These are phyloP conservation scores for Pseudomyrmex cubaensis DNA, from an alignment of 1,140 invertebrate species.

Conservation along the genomic window DNA sequence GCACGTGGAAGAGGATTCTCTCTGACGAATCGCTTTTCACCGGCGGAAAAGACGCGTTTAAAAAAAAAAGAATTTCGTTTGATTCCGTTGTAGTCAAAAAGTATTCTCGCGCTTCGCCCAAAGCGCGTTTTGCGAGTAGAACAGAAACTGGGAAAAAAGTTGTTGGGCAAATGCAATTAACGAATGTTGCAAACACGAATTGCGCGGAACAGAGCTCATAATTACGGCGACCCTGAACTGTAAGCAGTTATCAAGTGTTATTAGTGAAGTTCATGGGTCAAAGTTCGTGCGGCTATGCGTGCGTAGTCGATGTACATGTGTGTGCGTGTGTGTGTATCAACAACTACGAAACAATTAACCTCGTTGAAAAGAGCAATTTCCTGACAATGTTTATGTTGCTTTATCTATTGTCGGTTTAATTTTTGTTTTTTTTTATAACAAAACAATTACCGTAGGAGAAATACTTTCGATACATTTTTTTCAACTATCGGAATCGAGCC, in stretches of 20 bases:
- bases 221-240: conserved; percentile 72
- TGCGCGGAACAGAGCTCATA: conserved; percentile 23
- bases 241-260: conserved; percentile 62
- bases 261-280: conserved; percentile 66
- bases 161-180: not conserved
- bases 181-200: not conserved
- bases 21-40: conserved; percentile 25
- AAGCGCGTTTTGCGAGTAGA: not conserved
- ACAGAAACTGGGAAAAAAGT: not conserved
- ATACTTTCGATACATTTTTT: no score
- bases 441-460: no score
- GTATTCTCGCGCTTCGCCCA: not conserved
- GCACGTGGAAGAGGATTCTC: not conserved
- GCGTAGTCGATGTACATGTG: conserved; percentile 34
- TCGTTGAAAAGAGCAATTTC: conserved; percentile 9
- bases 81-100: not conserved
- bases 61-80: conserved; percentile 6
- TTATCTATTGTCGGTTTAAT: no score
- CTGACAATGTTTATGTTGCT: not conserved
- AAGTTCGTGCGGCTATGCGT: conserved; percentile 60
- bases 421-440: no score
- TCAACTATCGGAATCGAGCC: no score
- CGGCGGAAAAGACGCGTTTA: conserved; percentile 5
- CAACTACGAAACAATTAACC: conserved; percentile 34
- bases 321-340: not conserved